Conservation (phyloP, 2,113 vertebrate genomes). For the Engraulis encrasicolus region DNA sequence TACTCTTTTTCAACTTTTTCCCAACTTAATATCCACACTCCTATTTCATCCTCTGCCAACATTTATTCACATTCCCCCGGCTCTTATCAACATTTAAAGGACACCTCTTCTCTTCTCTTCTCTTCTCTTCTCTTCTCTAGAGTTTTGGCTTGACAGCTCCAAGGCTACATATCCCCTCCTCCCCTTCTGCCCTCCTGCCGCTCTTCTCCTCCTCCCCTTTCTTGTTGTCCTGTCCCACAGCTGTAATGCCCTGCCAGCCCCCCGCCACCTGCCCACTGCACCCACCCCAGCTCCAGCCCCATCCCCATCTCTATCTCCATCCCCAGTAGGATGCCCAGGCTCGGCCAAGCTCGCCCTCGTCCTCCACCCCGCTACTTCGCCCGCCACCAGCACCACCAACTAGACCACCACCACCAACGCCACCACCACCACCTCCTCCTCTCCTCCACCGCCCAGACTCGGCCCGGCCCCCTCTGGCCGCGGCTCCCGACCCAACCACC, state of each 20-base stretch:
- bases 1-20: conserved; percentile 16
- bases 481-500: conserved; percentile 61
- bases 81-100: no score
- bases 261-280: conserved; percentile 54
- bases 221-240: background rate
- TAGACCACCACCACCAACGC: conserved; percentile 41
- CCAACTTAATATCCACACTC: background rate
- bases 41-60: background rate
- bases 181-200: conserved; percentile 24
- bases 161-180: background rate
- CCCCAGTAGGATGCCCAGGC: conserved; percentile 68
- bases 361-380: conserved; percentile 18
- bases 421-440: conserved; percentile 60
- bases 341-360: conserved; percentile 20
- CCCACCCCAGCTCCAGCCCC: conserved; percentile 36
- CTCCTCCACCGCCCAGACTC: conserved; percentile 59
- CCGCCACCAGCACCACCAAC: conserved; percentile 65
- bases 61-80: background rate
- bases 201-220: background rate
- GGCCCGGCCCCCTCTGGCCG: conserved; percentile 58
- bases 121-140: background rate
- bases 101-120: background rate
- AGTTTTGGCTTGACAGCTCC: no score
- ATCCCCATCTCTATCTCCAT: conserved; percentile 45
- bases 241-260: conserved; percentile 56